Conservation (phyloP, 2,797 vertebrate genomes). For the Acanthiza pusilla region DNA sequence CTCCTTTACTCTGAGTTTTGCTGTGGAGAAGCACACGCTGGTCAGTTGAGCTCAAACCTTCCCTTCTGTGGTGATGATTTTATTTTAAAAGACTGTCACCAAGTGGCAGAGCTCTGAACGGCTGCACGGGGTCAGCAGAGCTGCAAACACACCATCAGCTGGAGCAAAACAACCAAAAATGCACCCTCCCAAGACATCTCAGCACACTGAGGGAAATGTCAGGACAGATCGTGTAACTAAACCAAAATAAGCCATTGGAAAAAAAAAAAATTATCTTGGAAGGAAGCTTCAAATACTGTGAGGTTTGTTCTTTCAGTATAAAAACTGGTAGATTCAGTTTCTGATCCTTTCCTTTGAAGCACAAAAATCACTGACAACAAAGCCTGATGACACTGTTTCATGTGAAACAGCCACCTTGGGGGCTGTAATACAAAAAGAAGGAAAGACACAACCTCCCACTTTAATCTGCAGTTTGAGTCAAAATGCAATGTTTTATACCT, state of each 20-base stretch:
- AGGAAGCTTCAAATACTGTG: neutral
- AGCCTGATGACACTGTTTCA: neutral
- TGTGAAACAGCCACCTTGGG: neutral
- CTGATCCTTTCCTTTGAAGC: slow-evolving; percentile 12
- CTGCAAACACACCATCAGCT: neutral
- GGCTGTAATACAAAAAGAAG: neutral
- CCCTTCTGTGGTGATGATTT: neutral
- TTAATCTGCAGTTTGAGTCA: neutral
- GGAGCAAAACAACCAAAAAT: neutral
- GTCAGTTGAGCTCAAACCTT: neutral
- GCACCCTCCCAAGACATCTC: neutral
- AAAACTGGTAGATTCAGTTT: neutral
- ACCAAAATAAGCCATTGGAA: neutral
- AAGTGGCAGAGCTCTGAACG: slow-evolving; percentile 29
- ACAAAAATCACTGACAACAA: neutral
- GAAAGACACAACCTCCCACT: neutral
- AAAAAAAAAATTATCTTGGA: neutral
- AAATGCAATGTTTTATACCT: neutral
- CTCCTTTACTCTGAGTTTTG: neutral
- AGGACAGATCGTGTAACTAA: neutral
- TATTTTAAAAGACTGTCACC: slow-evolving; percentile 63
- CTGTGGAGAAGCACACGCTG: neutral
- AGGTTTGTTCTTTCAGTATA: neutral
- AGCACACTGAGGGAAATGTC: rapidly evolving
- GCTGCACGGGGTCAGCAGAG: neutral